phyloP scores from a whole-genome alignment of 1,140 invertebrate species.

The Ceratina calcarata region DNA sequence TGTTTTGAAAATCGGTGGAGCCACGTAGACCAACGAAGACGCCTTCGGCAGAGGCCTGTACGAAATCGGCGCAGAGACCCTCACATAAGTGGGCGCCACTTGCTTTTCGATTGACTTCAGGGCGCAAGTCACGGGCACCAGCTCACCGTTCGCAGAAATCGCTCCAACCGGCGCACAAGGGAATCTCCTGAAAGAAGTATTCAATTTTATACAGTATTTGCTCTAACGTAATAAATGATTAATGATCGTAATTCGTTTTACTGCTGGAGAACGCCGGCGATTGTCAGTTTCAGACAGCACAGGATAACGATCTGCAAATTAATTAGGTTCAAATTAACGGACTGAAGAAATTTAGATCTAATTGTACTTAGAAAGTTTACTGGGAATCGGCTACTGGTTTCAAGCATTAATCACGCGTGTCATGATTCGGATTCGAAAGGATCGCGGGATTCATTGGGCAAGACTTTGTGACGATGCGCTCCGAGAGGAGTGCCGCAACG shows the following conservation, averaged over 20 bases:
- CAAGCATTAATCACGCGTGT: too few species aligned
- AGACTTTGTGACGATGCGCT: background rate
- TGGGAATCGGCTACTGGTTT: background rate
- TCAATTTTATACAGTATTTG: background rate
- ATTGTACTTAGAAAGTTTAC: background rate
- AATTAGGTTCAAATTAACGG: background rate
- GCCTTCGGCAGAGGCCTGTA: constrained; percentile 62
- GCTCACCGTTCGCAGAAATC: background rate
- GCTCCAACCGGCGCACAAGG: constrained; percentile 55
- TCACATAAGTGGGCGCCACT: constrained; percentile 59
- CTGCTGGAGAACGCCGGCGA: constrained; percentile 34
- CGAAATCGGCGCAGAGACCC: constrained; percentile 58
- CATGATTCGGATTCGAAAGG: constrained; percentile 1
- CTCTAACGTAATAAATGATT: background rate
- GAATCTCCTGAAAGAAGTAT: constrained; percentile 34
- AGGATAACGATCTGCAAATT: constrained; percentile 17
- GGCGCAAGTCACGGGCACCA: constrained; percentile 54
- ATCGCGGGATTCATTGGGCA: constrained; percentile 7
- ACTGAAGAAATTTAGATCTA: background rate
- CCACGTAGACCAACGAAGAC: constrained; percentile 62
- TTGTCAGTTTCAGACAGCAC: constrained; percentile 10
- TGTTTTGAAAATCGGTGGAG: constrained; percentile 65
- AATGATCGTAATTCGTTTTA: constrained; percentile 5
- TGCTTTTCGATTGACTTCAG: constrained; percentile 37
- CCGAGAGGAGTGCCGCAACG: constrained; percentile 18